These are phyloP conservation scores for Panagrolaimus sp. DNA, from an alignment of 1,140 invertebrate species.

Conservation along the genomic window DNA sequence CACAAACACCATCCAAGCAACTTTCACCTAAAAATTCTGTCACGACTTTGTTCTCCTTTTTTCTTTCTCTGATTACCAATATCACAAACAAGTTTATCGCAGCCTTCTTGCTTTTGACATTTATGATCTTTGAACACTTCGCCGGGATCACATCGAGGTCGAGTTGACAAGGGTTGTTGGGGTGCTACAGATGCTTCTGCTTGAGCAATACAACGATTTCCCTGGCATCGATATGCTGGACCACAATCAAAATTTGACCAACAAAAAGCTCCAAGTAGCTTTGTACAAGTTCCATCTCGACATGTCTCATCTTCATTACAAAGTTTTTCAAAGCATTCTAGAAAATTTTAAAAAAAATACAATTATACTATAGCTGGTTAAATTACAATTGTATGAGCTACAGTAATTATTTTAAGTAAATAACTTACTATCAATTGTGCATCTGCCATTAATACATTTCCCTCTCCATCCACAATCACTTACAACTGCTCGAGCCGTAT, in stretches of 20 bases:
- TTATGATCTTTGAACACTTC: constrained; percentile 27
- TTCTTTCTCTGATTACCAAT: constrained; percentile 7
- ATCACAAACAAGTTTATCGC: constrained; percentile 43
- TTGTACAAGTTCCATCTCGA: constrained; percentile 47
- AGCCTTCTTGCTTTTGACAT: constrained; percentile 46
- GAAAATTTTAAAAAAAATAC: constrained; percentile 9
- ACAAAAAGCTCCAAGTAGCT: constrained; percentile 41
- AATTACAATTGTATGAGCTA: not conserved
- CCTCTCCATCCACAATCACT: constrained; percentile 47
- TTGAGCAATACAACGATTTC: constrained; percentile 37
- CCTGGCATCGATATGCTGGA: constrained; percentile 33
- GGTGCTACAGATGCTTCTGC: constrained; percentile 17
- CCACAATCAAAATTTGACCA: constrained; percentile 53
- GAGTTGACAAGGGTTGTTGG: not conserved
- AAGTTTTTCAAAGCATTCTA: constrained; percentile 45
- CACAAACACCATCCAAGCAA: constrained; percentile 49
- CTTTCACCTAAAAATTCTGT: constrained; percentile 10
- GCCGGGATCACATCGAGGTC: constrained; percentile 35
- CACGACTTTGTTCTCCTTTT: too few relatives aligned
- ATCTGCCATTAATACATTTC: constrained; percentile 49
- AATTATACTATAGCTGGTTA: not conserved
- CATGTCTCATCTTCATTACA: constrained; percentile 51
- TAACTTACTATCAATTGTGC: constrained; percentile 47
- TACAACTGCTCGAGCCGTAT: constrained; percentile 40
- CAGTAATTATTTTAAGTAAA: not conserved